Base-by-base conservation (phyloP, 2,113 vertebrate species). In the Meleagris gallopavo region DNA sequence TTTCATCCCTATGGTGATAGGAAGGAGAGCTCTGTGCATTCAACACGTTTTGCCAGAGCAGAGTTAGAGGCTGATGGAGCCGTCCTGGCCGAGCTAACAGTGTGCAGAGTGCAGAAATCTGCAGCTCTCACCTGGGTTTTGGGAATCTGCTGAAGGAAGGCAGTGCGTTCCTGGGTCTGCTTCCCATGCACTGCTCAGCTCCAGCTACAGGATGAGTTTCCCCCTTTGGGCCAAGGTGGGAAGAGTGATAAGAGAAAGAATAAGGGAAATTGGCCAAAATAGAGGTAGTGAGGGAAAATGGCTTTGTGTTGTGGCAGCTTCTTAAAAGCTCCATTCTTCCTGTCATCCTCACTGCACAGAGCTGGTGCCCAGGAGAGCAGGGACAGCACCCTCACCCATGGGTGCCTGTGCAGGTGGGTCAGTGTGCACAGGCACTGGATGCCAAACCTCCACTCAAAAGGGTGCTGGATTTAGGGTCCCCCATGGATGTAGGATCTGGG, bases 261-360 rank as follows among this genome's bases (percentile, higher is more conserved):
- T 4, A 1, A 1, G 40, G 48, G 8, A 11, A 6, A 25, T 77
- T 34, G 6, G 43, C 43, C 43, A 54, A 52, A 25, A 2, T 8
- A 24, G 60, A 62, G 15, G 48, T 1, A 22, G 2, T 14, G 43
- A 32, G 48, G 4, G 6, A 22, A 45, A 79, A 85, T 32, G 8
- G 25, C 22, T 78, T 50, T 0, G 0, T 64, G 71, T 40, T 8
- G 5, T 2, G 4, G 18, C 2, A 17, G 11, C 1, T 24, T 10
- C 45, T 82, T 40, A 30, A 21, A 73, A 81, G 5, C 58, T 48
- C 41, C 30, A 38, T n/a, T 29, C 3, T 19, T 57, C 38, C 36
- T 24, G 0, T 25, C 6, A 3, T 7, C 21, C 55, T 48, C 21
- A 0, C 34, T 2, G 54, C 20, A 5, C 38, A 64, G 34, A 60